A percentile compares a stretch with the other conserved stretches of the same genome.
Conservation (phyloP, 2,113 vertebrate species). For the Tupaia tana region DNA sequence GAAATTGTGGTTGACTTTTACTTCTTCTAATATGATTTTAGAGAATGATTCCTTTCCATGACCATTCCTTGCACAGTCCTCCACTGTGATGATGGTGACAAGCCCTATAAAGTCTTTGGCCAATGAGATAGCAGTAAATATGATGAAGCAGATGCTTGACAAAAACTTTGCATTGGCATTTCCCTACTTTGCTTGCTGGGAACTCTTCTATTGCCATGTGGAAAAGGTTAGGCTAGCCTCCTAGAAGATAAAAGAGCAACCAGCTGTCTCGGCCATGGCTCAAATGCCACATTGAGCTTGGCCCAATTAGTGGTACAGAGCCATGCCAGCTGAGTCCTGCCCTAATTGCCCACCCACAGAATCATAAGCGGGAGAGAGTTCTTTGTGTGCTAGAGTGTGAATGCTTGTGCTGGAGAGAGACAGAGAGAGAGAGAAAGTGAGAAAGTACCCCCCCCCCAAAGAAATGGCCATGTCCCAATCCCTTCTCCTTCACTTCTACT, state of each 20-base stretch:
- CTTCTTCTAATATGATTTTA: not conserved
- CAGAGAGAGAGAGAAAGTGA: too few species aligned
- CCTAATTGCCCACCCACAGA: not conserved
- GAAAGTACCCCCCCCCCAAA: too few species aligned
- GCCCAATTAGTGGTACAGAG: not conserved
- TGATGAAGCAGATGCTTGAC: not conserved
- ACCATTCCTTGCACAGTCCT: not conserved
- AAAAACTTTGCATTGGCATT: not conserved
- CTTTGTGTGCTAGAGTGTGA: too few species aligned
- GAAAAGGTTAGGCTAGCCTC: not conserved
- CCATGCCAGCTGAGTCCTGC: not conserved
- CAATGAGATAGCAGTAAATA: conserved; percentile 2
- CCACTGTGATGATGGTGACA: not conserved
- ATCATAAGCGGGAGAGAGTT: not conserved
- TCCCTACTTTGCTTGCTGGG: not conserved
- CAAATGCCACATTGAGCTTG: not conserved
- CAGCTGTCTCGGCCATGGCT: not conserved
- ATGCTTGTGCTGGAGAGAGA: too few species aligned
- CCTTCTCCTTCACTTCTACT: too few species aligned
- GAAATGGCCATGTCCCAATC: too few species aligned
- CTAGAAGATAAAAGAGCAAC: not conserved
- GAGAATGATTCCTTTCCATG: not conserved
- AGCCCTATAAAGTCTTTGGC: not conserved
- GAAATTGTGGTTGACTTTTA: not conserved
- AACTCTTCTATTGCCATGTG: not conserved